Evolutionary conservation across 2,888 invertebrate genomes (phyloP), one percentile per base, ranked within the genome.

Genomic region (Mythimna ferrago): DNA sequence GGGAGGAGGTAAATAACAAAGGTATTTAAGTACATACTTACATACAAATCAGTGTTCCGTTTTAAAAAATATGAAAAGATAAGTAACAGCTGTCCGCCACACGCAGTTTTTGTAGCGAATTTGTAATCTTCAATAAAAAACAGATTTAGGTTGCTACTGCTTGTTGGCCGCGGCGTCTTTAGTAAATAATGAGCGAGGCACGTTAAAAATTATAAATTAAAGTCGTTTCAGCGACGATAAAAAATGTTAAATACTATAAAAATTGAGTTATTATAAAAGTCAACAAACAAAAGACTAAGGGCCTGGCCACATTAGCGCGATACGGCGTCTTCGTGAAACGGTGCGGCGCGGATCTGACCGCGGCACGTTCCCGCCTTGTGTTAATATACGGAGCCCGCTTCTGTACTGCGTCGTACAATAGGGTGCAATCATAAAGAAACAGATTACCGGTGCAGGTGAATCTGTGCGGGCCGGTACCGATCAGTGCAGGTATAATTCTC

Each of bases 91-190:
- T 86, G 85, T 64, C 65, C 44, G 69, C 62, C 60, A 71, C 53
- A 72, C 63, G 57, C 71, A 58, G 54, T 63, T 78, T 82, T 79
- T 62, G 68, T 79, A 72, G 69, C 75, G 53, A 74, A 81, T 80
- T 79, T 82, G 71, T 82, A 71, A 77, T 83, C 70, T 75, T 62
- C 74, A 82, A 86, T 80, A 78, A 82, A 82, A 81, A 84, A 78
- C 75, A 71, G 51, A 75, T 80, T 84, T 73, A 68, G 56, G 35
- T 63, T 62, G 64, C 66, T 75, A 64, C 64, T 76, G 71, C 56
- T 26, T 62, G n/a, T 61, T 58, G 51, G 57, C 44, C 66, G 66
- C 68, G 41, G 35, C 66, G 41, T 38, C 66, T 74, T 60, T 14
- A 58, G 41, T 44, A 57, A 82, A 60, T 67, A 68, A 71, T 66